These are phyloP conservation scores for Tolmerus cingulatus DNA, from an alignment of 2,888 invertebrate species.

Conservation along the genomic window DNA sequence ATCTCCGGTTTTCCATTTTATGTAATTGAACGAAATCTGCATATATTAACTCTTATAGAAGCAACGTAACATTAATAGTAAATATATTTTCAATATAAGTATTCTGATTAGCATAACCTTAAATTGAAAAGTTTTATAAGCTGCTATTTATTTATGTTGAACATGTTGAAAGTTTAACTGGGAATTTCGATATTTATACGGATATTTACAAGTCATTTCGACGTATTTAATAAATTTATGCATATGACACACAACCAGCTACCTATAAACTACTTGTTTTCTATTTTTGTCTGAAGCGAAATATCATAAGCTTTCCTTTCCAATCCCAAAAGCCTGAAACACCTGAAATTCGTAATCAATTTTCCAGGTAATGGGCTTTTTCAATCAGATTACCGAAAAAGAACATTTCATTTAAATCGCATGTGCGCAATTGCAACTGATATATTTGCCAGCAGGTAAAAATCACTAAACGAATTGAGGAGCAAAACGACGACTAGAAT, in stretches of 20 bases:
- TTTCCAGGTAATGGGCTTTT: neutral
- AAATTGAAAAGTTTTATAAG: too few species aligned
- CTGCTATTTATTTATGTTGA: too few species aligned
- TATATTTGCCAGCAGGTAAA: neutral
- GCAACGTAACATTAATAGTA: too few species aligned
- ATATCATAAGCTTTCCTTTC: neutral
- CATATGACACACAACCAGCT: neutral
- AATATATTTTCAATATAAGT: too few species aligned
- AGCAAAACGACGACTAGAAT: neutral
- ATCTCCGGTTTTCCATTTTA: too few species aligned
- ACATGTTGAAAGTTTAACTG: too few species aligned
- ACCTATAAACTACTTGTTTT: neutral
- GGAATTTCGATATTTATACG: neutral
- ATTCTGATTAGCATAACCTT: too few species aligned
- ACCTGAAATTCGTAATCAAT: neutral
- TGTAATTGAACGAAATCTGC: too few species aligned
- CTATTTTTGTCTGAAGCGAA: neutral
- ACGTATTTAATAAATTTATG: neutral
- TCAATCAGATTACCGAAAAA: neutral
- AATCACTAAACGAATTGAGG: neutral
- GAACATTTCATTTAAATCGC: neutral
- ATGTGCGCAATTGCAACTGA: neutral
- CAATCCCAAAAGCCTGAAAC: neutral
- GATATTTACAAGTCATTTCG: neutral
- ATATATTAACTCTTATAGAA: too few species aligned